Evolutionary conservation across 1,140 invertebrate genomes (phyloP).

Genomic region (Lepidurus couesii): DNA sequence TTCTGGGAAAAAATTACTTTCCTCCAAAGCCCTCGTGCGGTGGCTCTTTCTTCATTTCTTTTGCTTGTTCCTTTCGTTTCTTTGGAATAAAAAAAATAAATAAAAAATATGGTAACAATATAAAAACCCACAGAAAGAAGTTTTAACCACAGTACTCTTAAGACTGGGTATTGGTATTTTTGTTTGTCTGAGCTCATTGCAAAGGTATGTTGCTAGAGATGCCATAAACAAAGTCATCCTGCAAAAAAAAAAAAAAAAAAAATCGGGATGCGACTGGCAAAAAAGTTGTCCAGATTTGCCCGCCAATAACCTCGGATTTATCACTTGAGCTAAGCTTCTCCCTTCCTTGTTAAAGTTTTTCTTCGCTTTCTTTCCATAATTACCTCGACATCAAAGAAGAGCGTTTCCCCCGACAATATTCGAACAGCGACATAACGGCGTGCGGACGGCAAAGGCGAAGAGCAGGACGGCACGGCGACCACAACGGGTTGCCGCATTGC

Average conservation of each 20-base stretch:
- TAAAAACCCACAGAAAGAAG: background rate
- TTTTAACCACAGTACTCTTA: background rate
- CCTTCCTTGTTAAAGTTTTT: too few relatives aligned
- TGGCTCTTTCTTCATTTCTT: background rate
- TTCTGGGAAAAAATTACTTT: background rate
- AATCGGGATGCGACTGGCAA: too few relatives aligned
- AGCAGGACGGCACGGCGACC: slow-evolving; percentile 39
- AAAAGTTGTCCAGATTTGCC: too few relatives aligned
- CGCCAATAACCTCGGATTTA: too few relatives aligned
- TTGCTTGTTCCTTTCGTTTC: background rate
- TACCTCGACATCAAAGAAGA: slow-evolving; percentile 60
- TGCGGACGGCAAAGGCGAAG: slow-evolving; percentile 33
- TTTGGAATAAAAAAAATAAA: too few relatives aligned
- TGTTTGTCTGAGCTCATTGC: slow-evolving; percentile 5
- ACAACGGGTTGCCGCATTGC: slow-evolving; percentile 35
- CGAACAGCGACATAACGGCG: slow-evolving; percentile 55
- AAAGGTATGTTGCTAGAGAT: background rate
- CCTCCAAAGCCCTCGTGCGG: background rate
- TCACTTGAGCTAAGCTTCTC: too few relatives aligned
- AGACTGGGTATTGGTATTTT: background rate
- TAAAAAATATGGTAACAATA: too few relatives aligned
- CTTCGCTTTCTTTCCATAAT: slow-evolving; percentile 35
- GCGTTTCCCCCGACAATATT: slow-evolving; percentile 54
- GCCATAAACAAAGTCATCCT: slow-evolving; percentile 9
- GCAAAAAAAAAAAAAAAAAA: background rate